These are phyloP conservation scores for Seriola dumerili DNA, from an alignment of 2,113 vertebrate genomes.

Conservation along the genomic window DNA sequence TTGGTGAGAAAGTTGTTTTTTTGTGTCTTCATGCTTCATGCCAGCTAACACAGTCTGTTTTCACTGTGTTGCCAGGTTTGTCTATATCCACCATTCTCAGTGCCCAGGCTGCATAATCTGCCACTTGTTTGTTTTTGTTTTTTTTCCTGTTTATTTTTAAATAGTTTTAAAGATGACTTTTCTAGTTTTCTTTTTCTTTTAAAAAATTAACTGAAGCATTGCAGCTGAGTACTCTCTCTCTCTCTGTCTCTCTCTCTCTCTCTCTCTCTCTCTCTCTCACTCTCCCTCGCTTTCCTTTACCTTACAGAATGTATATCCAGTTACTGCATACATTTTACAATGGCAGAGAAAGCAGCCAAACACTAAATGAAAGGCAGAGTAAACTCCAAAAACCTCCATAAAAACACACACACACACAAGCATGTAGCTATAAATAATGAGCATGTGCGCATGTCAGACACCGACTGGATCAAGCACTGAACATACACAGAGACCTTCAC, in stretches of 20 bases:
- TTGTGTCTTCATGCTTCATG: neutral
- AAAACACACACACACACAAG: slow-evolving; percentile 51
- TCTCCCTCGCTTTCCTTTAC: neutral
- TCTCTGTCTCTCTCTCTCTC: neutral
- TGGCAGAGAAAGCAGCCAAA: slow-evolving; percentile 50
- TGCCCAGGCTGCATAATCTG: neutral
- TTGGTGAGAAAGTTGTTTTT: neutral
- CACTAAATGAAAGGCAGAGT: slow-evolving; percentile 66
- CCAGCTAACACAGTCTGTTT: slow-evolving; percentile 12
- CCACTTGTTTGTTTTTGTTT: neutral
- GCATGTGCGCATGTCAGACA: slow-evolving; percentile 8
- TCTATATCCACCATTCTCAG: neutral
- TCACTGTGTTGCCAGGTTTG: slow-evolving; percentile 24
- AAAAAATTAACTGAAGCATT: neutral
- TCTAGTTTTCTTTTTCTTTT: neutral
- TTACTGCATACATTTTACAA: slow-evolving; percentile 70
- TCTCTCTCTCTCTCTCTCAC: neutral
- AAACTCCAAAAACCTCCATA: slow-evolving; percentile 65
- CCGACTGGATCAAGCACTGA: slow-evolving; percentile 19
- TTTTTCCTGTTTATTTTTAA: neutral
- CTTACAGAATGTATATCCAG: slow-evolving; percentile 64
- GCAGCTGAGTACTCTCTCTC: neutral
- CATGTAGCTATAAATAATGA: slow-evolving; percentile 25
- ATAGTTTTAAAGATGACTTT: neutral
- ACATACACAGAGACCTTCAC: neutral